Evolutionary conservation across 2,113 vertebrate genomes (phyloP).

Genomic region (Malurus alboscapulatus): DNA sequence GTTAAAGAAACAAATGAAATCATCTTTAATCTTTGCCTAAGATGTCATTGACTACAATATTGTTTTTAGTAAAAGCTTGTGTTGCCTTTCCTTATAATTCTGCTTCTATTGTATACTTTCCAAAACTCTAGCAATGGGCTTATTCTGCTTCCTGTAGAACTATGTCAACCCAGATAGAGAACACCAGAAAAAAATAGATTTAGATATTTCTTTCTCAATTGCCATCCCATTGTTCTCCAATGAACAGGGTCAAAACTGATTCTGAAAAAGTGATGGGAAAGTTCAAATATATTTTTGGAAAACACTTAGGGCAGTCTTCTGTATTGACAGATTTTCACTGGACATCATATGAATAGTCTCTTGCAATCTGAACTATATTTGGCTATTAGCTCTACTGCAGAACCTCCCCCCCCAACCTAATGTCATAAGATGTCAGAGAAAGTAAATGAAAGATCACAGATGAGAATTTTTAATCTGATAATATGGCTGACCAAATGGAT

Average conservation of each 20-base stretch:
- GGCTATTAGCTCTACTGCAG: background rate
- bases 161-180: background rate
- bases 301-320: background rate
- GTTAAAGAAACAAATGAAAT: background rate
- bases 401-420: too few relatives aligned
- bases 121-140: background rate
- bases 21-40: background rate
- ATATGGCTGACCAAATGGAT: background rate
- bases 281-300: background rate
- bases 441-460: background rate
- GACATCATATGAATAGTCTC: background rate
- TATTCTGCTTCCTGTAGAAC: background rate
- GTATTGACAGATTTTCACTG: background rate
- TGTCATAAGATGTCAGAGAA: background rate
- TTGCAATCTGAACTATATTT: background rate
- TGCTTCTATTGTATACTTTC: background rate
- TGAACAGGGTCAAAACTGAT: background rate
- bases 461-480: background rate
- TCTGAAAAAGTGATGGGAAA: background rate
- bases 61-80: background rate
- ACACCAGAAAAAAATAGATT: constrained; percentile 13
- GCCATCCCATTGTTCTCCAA: background rate
- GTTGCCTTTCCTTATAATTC: background rate
- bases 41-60: background rate
- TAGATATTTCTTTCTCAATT: constrained; percentile 15